These are phyloP conservation scores for Podilymbus podiceps DNA, from an alignment of 2,113 vertebrate genomes.

Conservation along the genomic window DNA sequence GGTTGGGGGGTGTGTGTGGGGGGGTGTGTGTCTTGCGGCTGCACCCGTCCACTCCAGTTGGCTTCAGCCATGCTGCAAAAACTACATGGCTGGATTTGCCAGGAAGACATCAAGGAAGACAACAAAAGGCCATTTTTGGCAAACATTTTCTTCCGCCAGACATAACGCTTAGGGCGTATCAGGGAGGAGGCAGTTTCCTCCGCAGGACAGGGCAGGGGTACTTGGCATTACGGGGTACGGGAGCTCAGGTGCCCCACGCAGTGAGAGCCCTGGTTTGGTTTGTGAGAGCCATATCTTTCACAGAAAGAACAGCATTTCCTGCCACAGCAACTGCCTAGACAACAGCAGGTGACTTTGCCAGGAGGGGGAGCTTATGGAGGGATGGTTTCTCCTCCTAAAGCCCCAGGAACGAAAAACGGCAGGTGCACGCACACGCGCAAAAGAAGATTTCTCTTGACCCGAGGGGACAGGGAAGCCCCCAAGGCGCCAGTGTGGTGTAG, in stretches of 20 bases:
- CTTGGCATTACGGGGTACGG: constrained; percentile 5
- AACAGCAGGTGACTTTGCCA: constrained; percentile 32
- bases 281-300: constrained; percentile 61
- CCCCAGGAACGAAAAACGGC: background rate
- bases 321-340: background rate
- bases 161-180: background rate
- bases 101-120: constrained; percentile 72
- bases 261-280: constrained; percentile 35
- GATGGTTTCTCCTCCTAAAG: background rate
- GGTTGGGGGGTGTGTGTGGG: background rate
- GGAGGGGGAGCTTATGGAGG: background rate
- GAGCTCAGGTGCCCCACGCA: background rate
- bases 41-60: fast-evolving
- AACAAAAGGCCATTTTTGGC: constrained; percentile 55
- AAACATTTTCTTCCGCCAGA: constrained; percentile 34
- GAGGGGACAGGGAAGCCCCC: background rate
- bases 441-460: background rate
- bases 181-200: constrained; percentile 41
- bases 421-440: background rate
- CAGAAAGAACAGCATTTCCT: constrained; percentile 70
- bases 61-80: constrained; percentile 35
- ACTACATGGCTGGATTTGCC: constrained; percentile 35
- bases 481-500: background rate
- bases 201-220: background rate
- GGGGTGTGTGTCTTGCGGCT: background rate